Evolutionary conservation across 1,140 invertebrate genomes (phyloP).

Genomic region (Rhopalosiphum maidis): DNA sequence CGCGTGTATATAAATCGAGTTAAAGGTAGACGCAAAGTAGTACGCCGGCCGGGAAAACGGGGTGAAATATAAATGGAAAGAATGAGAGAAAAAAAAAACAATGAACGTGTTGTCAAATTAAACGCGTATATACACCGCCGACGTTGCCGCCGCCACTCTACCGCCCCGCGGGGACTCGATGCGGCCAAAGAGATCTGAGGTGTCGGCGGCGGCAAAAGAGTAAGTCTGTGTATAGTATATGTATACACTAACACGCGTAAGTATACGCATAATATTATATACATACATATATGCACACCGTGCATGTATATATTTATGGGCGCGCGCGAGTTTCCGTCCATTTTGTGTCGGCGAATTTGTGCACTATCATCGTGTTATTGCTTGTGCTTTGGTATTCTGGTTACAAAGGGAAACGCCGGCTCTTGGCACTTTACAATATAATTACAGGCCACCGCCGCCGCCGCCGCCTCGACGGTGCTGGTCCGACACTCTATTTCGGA

Average conservation of each 20-base stretch:
- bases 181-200: neutral
- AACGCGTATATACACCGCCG: slow-evolving; percentile 19
- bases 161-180: neutral
- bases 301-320: neutral
- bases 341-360: slow-evolving; percentile 47
- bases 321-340: slow-evolving; percentile 48
- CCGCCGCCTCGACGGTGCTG: slow-evolving; percentile 9
- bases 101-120: slow-evolving; percentile 45
- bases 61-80: neutral
- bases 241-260: neutral
- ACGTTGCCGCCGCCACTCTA: neutral
- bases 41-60: neutral
- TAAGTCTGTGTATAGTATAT: neutral
- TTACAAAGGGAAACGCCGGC: slow-evolving; percentile 57
- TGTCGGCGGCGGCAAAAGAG: neutral
- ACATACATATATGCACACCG: neutral
- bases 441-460: slow-evolving; percentile 43
- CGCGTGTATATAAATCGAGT: neutral
- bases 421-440: slow-evolving; percentile 56
- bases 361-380: slow-evolving; percentile 57
- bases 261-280: neutral
- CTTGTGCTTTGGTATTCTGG: slow-evolving; percentile 55
- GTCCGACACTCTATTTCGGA: slow-evolving; percentile 45
- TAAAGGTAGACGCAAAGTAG: neutral
- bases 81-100: slow-evolving; percentile 35